Evolutionary conservation across 2,888 invertebrate species (phyloP).

Genomic region (Habrosyne pyritoides): DNA sequence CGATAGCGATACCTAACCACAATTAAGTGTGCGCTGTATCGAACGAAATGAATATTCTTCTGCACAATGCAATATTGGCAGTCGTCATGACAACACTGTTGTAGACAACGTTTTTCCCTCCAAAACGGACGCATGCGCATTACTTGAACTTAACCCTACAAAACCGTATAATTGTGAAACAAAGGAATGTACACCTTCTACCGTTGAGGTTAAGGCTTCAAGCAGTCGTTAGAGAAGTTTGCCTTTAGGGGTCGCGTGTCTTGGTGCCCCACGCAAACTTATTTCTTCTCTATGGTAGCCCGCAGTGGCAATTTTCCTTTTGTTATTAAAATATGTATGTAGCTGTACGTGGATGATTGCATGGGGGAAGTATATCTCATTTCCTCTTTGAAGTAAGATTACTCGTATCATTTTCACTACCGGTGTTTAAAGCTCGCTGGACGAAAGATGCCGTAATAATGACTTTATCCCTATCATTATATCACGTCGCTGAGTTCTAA

Average conservation of each 20-base stretch:
- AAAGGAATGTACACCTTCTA: constrained; percentile 40
- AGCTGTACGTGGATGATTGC: constrained; percentile 48
- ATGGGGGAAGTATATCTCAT: constrained; percentile 55
- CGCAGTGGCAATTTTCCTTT: constrained; percentile 72
- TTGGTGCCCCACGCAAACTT: constrained; percentile 52
- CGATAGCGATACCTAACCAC: constrained; percentile 31
- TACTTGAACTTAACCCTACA: constrained; percentile 22
- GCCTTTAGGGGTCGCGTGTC: constrained; percentile 54
- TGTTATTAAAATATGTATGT: constrained; percentile 58
- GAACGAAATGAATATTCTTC: constrained; percentile 33
- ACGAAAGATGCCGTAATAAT: constrained; percentile 29
- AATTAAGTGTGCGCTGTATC: constrained; percentile 17
- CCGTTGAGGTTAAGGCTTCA: constrained; percentile 20
- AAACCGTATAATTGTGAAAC: constrained; percentile 12
- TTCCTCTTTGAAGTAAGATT: constrained; percentile 58
- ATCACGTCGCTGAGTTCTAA: not conserved
- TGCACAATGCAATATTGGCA: constrained; percentile 54
- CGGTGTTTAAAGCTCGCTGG: constrained; percentile 27
- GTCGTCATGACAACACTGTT: constrained; percentile 72
- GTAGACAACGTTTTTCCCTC: constrained; percentile 70
- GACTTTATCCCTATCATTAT: constrained; percentile 15
- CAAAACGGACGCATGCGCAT: constrained; percentile 78
- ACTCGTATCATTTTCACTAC: constrained; percentile 41
- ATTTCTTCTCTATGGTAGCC: constrained; percentile 62
- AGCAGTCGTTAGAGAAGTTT: constrained; percentile 13